phyloP scores from a whole-genome alignment of 2,113 vertebrate species.

The Sander lucioperca region DNA sequence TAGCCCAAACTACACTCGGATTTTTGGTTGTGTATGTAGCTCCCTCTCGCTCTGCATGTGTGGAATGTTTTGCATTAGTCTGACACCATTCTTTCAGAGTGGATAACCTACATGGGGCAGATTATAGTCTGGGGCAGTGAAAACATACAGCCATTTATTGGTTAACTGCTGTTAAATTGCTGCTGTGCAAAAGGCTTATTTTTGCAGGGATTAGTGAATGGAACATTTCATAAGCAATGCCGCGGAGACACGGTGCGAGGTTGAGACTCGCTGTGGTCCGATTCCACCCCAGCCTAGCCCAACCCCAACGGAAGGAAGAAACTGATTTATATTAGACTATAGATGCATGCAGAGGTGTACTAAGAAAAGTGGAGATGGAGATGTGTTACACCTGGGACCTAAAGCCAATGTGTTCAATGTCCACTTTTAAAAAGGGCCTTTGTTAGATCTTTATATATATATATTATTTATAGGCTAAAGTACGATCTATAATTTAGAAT shows the following conservation, averaged over 20 bases:
- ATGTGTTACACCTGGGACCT: background rate
- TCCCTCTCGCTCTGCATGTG: conserved; percentile 41
- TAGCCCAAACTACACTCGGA: background rate
- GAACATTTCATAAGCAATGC: conserved; percentile 81
- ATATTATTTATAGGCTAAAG: background rate
- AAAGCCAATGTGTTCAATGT: background rate
- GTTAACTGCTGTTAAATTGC: conserved; percentile 82
- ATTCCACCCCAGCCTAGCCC: conserved; percentile 18
- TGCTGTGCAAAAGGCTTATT: conserved; percentile 76
- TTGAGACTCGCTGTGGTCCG: conserved; percentile 47
- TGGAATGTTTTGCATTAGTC: conserved; percentile 70
- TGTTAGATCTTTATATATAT: background rate
- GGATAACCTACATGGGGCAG: conserved; percentile 75
- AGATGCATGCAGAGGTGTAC: background rate
- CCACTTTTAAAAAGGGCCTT: background rate
- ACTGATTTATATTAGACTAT: conserved; percentile 5
- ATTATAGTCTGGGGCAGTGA: conserved; percentile 77
- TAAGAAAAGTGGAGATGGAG: background rate
- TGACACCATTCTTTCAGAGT: conserved; percentile 83
- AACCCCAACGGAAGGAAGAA: conserved; percentile 20
- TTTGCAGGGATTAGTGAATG: conserved; percentile 80
- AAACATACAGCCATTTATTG: conserved; percentile 82
- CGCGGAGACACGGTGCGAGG: conserved; percentile 46
- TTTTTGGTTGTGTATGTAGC: conserved; percentile 1
- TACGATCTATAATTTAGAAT: background rate